These are phyloP conservation scores for Sciaenops ocellatus DNA, from an alignment of 2,797 vertebrate species.

Conservation along the genomic window DNA sequence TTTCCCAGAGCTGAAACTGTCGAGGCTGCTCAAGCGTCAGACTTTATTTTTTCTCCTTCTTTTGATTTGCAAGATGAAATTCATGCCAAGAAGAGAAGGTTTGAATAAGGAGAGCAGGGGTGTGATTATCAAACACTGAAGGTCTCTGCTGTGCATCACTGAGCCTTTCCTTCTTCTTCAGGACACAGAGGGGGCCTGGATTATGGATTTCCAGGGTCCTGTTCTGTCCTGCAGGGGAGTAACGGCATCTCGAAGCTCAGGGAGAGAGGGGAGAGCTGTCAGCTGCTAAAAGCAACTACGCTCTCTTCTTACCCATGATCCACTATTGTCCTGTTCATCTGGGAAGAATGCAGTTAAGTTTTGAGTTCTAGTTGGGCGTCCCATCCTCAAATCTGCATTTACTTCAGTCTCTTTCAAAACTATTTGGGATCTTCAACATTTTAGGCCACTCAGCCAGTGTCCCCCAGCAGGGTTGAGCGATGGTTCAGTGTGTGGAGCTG, in stretches of 20 bases:
- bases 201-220: conserved; percentile 16
- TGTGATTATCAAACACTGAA: conserved; percentile 62
- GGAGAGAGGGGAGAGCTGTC: conserved; percentile 9
- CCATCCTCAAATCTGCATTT: conserved; percentile 33
- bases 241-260: conserved; percentile 21
- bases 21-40: conserved; percentile 22
- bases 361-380: conserved; percentile 36
- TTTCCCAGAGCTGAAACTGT: conserved; percentile 40
- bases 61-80: conserved; percentile 57
- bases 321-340: conserved; percentile 30
- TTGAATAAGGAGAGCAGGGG: conserved; percentile 44
- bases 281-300: conserved; percentile 25
- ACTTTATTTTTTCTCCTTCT: conserved; percentile 25
- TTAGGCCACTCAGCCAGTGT: conserved; percentile 38
- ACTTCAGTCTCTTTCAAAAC: conserved; percentile 42
- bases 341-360: conserved; percentile 60
- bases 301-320: conserved; percentile 11
- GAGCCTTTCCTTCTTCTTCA: conserved; percentile 45
- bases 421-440: conserved; percentile 41
- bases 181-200: conserved; percentile 36
- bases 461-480: conserved; percentile 45
- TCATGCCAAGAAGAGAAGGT: conserved; percentile 59
- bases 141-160: conserved; percentile 29
- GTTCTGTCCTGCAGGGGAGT: conserved; percentile 37
- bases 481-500: conserved; percentile 61